phyloP scores from a whole-genome alignment of 2,888 invertebrate genomes.

The Spilosoma lubricipeda region DNA sequence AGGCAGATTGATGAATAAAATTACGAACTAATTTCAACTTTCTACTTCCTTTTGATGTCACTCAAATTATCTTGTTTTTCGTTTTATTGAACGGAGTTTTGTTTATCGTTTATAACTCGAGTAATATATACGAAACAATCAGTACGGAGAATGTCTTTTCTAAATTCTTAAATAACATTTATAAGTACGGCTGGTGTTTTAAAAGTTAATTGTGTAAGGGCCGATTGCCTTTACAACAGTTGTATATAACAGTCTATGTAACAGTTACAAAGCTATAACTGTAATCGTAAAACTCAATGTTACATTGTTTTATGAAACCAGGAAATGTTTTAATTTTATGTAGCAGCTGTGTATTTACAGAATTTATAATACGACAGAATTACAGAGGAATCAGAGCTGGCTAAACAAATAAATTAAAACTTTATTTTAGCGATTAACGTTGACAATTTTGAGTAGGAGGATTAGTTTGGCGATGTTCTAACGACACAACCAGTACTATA shows the following conservation, averaged over 20 bases:
- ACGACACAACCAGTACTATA: no score
- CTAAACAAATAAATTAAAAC: background rate
- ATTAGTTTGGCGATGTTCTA: background rate
- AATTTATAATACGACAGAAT: background rate
- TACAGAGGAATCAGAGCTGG: background rate
- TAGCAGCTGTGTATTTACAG: background rate
- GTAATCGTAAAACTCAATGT: constrained; percentile 15
- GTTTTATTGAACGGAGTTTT: constrained; percentile 12
- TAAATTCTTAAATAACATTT: background rate
- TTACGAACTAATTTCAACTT: constrained; percentile 67
- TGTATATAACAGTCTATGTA: background rate
- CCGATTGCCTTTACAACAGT: background rate
- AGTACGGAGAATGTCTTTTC: background rate
- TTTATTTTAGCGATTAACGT: background rate
- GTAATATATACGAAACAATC: background rate
- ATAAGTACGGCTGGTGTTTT: background rate
- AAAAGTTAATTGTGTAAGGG: constrained; percentile 1
- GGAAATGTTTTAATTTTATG: constrained; percentile 1
- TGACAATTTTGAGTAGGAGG: background rate
- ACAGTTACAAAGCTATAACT: constrained; percentile 1
- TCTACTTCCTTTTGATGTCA: constrained; percentile 58
- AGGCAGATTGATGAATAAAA: constrained; percentile 62
- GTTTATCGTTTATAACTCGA: background rate
- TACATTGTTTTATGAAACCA: constrained; percentile 15
- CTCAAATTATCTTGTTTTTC: constrained; percentile 51